Evolutionary conservation across 2,797 vertebrate genomes (phyloP).

Genomic region (Chaetodon trifasciatus): DNA sequence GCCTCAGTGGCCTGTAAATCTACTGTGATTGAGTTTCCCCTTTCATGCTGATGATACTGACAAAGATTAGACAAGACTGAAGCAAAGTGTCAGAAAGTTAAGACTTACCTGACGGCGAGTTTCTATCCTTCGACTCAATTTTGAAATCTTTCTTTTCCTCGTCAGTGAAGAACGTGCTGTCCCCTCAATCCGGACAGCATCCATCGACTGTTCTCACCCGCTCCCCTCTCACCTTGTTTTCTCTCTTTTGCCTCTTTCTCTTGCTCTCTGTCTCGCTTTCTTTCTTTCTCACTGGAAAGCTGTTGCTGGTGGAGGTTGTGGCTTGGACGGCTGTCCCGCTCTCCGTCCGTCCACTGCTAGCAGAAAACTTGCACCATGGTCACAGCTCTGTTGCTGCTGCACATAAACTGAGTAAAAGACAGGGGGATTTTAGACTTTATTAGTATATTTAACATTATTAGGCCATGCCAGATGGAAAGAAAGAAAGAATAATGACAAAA

Average conservation of each 20-base stretch:
- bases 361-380: constrained; percentile 64
- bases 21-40: constrained; percentile 5
- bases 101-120: constrained; percentile 86
- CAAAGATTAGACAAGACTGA: background rate
- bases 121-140: constrained; percentile 91
- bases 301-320: constrained; percentile 46
- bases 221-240: constrained; percentile 72
- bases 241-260: constrained; percentile 58
- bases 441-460: background rate
- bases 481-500: background rate
- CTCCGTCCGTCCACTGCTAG: constrained; percentile 54
- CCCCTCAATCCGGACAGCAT: constrained; percentile 89
- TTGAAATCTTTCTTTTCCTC: constrained; percentile 89
- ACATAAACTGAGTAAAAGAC: constrained; percentile 36
- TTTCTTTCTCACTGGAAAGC: constrained; percentile 52
- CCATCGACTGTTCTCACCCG: constrained; percentile 89
- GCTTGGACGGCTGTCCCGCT: constrained; percentile 46
- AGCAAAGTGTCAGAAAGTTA: constrained; percentile 3
- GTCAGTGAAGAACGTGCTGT: constrained; percentile 88
- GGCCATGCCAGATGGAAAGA: background rate
- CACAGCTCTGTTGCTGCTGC: constrained; percentile 53
- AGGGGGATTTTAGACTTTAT: background rate
- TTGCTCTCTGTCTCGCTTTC: constrained; percentile 55
- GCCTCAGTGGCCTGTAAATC: background rate
- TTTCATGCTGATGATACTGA: constrained; percentile 14